phyloP scores from a whole-genome alignment of 2,113 vertebrate genomes.

The Tupaia tana region DNA sequence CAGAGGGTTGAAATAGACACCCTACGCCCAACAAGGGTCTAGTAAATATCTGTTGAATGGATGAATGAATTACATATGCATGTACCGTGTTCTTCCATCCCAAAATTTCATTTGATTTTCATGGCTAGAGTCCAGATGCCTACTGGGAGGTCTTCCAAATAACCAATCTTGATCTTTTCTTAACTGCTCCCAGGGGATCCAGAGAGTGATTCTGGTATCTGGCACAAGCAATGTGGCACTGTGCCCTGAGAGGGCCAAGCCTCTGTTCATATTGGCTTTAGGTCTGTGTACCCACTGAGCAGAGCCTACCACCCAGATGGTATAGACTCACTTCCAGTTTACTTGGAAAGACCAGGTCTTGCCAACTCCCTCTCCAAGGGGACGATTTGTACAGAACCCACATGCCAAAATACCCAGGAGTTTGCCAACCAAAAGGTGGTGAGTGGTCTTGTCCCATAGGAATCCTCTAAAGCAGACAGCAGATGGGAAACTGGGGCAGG shows the following conservation, averaged over 20 bases:
- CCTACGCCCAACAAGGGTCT: not conserved
- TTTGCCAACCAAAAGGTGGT: slow-evolving; percentile 62
- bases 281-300: not conserved
- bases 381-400: not conserved
- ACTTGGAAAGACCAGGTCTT: slow-evolving; percentile 45
- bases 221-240: slow-evolving; percentile 42
- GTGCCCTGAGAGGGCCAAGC: slow-evolving; percentile 17
- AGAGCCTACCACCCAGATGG: slow-evolving; percentile 61
- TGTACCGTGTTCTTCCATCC: slow-evolving; percentile 41
- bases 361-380: slow-evolving; percentile 65
- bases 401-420: slow-evolving; percentile 40
- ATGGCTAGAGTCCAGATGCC: slow-evolving; percentile 63
- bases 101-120: slow-evolving; percentile 63
- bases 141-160: slow-evolving; percentile 73
- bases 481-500: slow-evolving; percentile 71
- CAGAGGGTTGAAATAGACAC: not conserved
- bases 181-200: slow-evolving; percentile 64
- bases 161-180: slow-evolving; percentile 73
- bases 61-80: slow-evolving; percentile 25
- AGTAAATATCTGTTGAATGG: slow-evolving; percentile 7
- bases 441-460: slow-evolving; percentile 59
- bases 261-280: slow-evolving; percentile 16
- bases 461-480: slow-evolving; percentile 46
- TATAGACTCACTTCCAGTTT: slow-evolving; percentile 46
- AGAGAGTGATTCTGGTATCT: slow-evolving; percentile 65